Evolutionary conservation across 2,113 vertebrate species (phyloP), one percentile per base, ranked within the genome.

Genomic region (Brevimyrus niger): DNA sequence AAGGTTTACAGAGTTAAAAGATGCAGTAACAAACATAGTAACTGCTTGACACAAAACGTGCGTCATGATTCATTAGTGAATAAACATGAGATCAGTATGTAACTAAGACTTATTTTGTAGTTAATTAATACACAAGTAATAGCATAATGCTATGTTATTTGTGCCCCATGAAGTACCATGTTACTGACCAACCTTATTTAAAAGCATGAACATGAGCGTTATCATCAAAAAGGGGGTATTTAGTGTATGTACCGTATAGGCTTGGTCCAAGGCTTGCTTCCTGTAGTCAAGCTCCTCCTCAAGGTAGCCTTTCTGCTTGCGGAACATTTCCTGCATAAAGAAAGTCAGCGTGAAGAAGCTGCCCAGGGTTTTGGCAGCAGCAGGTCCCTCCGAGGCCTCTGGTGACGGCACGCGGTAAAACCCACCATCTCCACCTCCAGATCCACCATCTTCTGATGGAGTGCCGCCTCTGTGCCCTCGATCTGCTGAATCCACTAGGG

Each of bases 391-490:
- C 0, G 73, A 35, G 35, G 69, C 31, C 31, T 35, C 31, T 38
- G 23, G 44, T 85, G 15, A 44, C 8, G 31, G n/a, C 9, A 27
- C 0, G 10, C 27, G 38, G 55, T 0, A 4, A 31, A 15, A 50
- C 96, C 93, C 91, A 99, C 99, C 99, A 99, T 99, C 92, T 99
- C 99, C 87, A 98, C 97, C 92, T 99, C 98, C 90, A 99, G 87
- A 93, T 99, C 99, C 92, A 99, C 96, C 99, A 99, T 99, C 93
- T 99, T 99, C 95, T 99, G 98, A 93, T 99, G 99, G 88, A 99
- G 93, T 23, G 98, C 97, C 50, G 98, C 98, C 92, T 99, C 99
- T 13, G 98, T 99, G 86, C 98, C 99, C 94, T 99, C 99, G 7
- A 99, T 99, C 94, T 99, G 98, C 88, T 99, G 98, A 89, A 99